These are phyloP conservation scores for Coelinius sp. DNA, from an alignment of 2,888 invertebrate genomes.

Conservation along the genomic window DNA sequence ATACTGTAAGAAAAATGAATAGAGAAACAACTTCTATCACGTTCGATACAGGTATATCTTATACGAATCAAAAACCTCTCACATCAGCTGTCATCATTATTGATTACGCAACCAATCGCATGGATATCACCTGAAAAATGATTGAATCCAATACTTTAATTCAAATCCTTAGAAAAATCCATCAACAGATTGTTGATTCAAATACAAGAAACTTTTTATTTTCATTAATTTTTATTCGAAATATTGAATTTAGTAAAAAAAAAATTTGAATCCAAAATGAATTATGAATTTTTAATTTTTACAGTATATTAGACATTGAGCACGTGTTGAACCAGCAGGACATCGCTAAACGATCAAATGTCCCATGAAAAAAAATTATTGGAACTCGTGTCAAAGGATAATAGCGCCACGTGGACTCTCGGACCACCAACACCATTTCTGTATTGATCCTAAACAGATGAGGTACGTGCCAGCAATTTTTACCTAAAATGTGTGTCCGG, in stretches of 20 bases:
- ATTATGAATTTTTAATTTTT: not conserved
- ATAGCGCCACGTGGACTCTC: slow-evolving; percentile 19
- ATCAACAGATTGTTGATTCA: too few relatives aligned
- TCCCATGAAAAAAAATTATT: slow-evolving; percentile 10
- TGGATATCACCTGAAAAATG: too few relatives aligned
- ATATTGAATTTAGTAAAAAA: too few relatives aligned
- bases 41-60: slow-evolving; percentile 52
- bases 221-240: too few relatives aligned
- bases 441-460: not conserved
- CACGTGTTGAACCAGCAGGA: slow-evolving; percentile 37
- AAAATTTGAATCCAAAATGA: not conserved
- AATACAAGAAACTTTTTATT: too few relatives aligned
- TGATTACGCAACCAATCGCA: not conserved
- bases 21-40: too few relatives aligned
- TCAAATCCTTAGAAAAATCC: too few relatives aligned
- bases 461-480: not conserved
- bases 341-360: not conserved
- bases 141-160: not conserved
- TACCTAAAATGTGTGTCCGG: slow-evolving; percentile 9
- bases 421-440: too few relatives aligned
- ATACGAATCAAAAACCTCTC: slow-evolving; percentile 46
- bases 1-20: slow-evolving; percentile 44
- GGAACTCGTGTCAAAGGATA: slow-evolving; percentile 26
- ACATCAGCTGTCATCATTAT: not conserved
- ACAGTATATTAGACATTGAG: not conserved